phyloP scores from a whole-genome alignment of 2,113 vertebrate genomes.

The Zosterops borbonicus region DNA sequence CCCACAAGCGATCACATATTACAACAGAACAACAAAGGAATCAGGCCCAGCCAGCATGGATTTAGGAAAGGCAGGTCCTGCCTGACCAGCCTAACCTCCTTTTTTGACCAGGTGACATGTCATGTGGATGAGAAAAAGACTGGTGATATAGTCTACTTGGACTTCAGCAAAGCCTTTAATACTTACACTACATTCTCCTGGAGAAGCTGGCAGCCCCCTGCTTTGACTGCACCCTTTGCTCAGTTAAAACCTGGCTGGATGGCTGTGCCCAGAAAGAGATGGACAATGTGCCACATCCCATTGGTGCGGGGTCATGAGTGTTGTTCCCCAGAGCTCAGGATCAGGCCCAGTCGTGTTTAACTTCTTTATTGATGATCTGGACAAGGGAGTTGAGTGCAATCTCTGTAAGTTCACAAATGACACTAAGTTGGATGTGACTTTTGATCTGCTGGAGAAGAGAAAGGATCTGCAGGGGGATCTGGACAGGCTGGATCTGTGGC shows the following conservation, averaged over 20 bases:
- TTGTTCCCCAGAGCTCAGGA: not conserved
- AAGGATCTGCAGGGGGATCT: not conserved
- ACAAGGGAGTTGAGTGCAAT: not conserved
- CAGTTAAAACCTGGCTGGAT: not conserved
- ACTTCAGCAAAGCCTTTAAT: not conserved
- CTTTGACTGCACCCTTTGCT: not conserved
- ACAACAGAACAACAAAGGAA: not conserved
- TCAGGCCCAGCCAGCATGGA: not conserved
- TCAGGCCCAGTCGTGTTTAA: not conserved
- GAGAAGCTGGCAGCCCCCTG: not conserved
- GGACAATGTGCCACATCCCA: not conserved
- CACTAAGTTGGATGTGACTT: not conserved
- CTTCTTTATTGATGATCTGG: not conserved
- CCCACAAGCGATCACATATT: too few species aligned
- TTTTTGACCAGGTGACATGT: not conserved
- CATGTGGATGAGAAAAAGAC: not conserved
- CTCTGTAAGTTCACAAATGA: not conserved
- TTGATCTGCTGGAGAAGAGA: not conserved
- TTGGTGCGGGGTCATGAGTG: rapidly evolving
- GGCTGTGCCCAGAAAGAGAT: not conserved
- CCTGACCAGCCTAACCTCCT: not conserved
- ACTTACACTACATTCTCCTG: too few species aligned
- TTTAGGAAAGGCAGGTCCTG: not conserved
- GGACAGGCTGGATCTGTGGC: not conserved
- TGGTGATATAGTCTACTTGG: too few species aligned